Conservation (phyloP, 1,140 invertebrate species). For the Drosophila sucinea region DNA sequence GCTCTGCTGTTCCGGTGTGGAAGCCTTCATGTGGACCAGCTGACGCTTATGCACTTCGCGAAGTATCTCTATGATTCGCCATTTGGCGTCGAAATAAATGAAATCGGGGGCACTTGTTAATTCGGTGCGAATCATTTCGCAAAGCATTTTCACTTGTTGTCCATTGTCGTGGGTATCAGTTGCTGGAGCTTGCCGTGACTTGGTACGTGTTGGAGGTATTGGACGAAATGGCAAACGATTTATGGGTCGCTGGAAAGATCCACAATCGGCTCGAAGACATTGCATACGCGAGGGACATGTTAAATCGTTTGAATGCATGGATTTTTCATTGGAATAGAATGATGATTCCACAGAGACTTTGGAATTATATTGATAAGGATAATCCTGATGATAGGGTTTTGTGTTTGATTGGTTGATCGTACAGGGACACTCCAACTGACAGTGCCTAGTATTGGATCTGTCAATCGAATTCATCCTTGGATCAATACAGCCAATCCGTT, state of each 20-base stretch:
- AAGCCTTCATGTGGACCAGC: conserved; percentile 44
- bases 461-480: neutral
- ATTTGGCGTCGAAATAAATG: conserved; percentile 68
- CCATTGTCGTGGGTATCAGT: neutral
- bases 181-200: neutral
- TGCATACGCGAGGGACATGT: neutral
- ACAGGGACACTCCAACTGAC: neutral
- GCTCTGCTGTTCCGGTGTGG: neutral
- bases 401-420: neutral
- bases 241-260: neutral
- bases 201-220: neutral
- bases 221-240: neutral
- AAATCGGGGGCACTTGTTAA: conserved; percentile 48
- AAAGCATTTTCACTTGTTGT: conserved; percentile 57
- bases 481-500: neutral
- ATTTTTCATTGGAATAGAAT: conserved; percentile 22
- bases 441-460: neutral
- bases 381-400: neutral
- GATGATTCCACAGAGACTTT: conserved; percentile 21
- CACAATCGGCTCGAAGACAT: neutral
- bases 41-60: conserved; percentile 63
- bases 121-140: conserved; percentile 66
- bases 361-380: neutral
- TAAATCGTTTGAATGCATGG: conserved; percentile 9
- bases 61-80: conserved; percentile 71